Conservation (phyloP, 2,113 vertebrate species). For the Bettongia penicillata region DNA sequence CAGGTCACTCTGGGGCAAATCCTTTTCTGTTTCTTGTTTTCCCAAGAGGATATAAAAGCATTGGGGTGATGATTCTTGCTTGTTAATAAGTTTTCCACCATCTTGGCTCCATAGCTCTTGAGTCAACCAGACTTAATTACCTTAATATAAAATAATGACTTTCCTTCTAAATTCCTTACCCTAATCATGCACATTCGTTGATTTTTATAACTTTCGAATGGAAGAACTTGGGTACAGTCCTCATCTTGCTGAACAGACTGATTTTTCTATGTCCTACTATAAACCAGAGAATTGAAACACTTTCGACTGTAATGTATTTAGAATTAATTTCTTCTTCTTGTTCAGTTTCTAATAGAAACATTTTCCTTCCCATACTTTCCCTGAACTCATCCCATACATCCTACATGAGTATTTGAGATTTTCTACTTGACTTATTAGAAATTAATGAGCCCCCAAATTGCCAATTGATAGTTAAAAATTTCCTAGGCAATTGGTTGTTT, state of each 20-base stretch:
- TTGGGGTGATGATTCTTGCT: constrained; percentile 34
- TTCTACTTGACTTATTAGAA: constrained; percentile 62
- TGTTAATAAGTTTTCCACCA: constrained; percentile 18
- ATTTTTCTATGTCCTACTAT: background rate
- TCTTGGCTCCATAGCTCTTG: constrained; percentile 51
- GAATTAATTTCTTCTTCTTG: constrained; percentile 57
- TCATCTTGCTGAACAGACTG: constrained; percentile 32
- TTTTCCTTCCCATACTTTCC: constrained; percentile 37
- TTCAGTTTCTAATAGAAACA: background rate
- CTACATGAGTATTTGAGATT: constrained; percentile 66
- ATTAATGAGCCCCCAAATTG: background rate
- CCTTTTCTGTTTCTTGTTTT: background rate
- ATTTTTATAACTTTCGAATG: background rate
- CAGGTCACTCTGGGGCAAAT: background rate
- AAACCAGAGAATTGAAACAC: constrained; percentile 5
- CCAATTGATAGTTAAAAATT: background rate
- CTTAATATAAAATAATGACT: constrained; percentile 7
- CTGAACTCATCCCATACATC: background rate
- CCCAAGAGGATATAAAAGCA: constrained; percentile 29
- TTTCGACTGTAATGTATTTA: constrained; percentile 69
- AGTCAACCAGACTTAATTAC: background rate
- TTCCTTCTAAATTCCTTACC: background rate
- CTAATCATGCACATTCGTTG: background rate
- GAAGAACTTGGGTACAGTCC: background rate
- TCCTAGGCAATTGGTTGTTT: background rate